Evolutionary conservation across 2,113 vertebrate genomes (phyloP).

Genomic region (Ornithorhynchus anatinus): DNA sequence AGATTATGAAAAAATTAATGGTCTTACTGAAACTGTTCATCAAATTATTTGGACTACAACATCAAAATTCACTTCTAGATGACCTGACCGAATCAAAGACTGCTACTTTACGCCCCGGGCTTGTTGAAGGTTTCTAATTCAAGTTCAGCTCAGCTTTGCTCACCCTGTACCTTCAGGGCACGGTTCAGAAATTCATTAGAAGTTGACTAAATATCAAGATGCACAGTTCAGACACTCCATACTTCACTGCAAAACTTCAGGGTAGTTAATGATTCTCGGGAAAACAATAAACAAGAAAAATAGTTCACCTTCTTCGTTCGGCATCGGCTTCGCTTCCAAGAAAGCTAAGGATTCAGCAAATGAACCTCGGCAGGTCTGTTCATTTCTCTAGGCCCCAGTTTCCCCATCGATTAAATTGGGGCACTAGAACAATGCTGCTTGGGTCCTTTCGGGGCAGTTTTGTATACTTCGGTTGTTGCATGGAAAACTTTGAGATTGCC

Average conservation of each 20-base stretch:
- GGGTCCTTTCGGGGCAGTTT: too few relatives aligned
- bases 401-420: not conserved
- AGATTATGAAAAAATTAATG: not conserved
- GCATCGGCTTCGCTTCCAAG: not conserved
- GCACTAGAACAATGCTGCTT: too few relatives aligned
- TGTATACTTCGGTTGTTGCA: not conserved
- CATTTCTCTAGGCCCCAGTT: not conserved
- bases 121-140: not conserved
- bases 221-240: conserved; percentile 2
- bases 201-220: not conserved
- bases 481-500: not conserved
- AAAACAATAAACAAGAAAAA: not conserved
- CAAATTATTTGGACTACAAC: not conserved
- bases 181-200: not conserved
- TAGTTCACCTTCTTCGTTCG: not conserved
- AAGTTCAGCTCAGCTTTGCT: not conserved
- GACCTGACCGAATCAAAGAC: not conserved
- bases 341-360: too few relatives aligned
- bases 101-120: not conserved
- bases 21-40: not conserved
- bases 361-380: not conserved
- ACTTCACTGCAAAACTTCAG: not conserved
- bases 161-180: not conserved
- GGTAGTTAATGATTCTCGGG: not conserved
- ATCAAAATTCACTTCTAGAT: not conserved